phyloP scores from a whole-genome alignment of 1,140 invertebrate species.

The Fopius arisanus region DNA sequence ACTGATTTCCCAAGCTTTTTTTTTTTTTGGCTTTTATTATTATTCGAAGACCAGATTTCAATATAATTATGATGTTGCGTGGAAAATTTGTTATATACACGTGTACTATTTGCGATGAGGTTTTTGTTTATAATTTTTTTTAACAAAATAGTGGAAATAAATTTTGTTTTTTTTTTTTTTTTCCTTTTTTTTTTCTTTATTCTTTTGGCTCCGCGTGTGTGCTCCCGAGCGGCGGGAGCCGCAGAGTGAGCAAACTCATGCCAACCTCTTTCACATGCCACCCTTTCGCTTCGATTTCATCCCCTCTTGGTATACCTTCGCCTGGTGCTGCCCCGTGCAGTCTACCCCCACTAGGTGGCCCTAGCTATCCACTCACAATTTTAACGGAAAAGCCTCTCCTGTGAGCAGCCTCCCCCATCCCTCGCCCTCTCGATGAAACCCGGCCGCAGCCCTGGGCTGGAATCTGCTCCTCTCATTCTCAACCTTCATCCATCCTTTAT shows the following conservation, averaged over 20 bases:
- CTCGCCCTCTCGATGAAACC: constrained; percentile 19
- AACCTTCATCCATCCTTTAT: not conserved
- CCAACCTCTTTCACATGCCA: constrained; percentile 39
- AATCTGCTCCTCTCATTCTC: constrained; percentile 20
- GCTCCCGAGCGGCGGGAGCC: constrained; percentile 67
- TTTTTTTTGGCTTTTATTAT: constrained; percentile 9
- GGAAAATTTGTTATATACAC: constrained; percentile 55
- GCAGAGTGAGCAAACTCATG: constrained; percentile 63
- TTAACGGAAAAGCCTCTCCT: not conserved
- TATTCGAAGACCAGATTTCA: not conserved
- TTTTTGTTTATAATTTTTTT: constrained; percentile 42
- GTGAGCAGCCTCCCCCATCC: constrained; percentile 5
- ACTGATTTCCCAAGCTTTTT: constrained; percentile 6
- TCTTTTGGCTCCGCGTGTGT: constrained; percentile 64
- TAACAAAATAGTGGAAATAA: constrained; percentile 61
- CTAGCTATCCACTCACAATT: constrained; percentile 15
- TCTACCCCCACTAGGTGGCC: not conserved
- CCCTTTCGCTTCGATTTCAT: constrained; percentile 26
- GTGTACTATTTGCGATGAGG: constrained; percentile 36
- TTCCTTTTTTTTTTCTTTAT: not conserved
- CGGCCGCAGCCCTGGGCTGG: constrained; percentile 12
- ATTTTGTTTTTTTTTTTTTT: constrained; percentile 27
- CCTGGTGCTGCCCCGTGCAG: not conserved
- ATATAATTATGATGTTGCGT: constrained; percentile 10
- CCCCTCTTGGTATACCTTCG: not conserved